A percentile compares a stretch with the other conserved stretches of the same genome.
Evolutionary conservation across 2,113 vertebrate genomes (phyloP).

Genomic region (Corythaeola cristata): DNA sequence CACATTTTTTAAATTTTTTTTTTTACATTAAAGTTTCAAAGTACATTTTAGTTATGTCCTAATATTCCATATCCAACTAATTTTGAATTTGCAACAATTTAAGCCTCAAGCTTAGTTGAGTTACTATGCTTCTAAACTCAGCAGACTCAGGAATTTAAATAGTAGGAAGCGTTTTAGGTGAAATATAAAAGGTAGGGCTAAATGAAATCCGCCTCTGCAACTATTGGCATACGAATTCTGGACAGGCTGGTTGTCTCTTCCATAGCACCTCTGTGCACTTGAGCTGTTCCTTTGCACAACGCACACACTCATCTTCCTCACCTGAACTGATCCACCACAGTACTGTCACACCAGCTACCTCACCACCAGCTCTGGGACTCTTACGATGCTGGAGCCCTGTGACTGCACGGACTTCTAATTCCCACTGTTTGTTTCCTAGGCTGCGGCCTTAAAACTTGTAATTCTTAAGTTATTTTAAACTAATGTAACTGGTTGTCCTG

Average conservation of each 20-base stretch:
- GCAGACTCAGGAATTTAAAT: neutral
- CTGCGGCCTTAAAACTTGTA: neutral
- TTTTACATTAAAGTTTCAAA: neutral
- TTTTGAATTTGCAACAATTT: neutral
- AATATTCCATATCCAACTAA: neutral
- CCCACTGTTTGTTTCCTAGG: neutral
- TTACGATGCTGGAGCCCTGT: neutral
- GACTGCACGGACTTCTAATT: rapidly evolving
- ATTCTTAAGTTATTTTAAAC: neutral
- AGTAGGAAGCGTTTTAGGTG: neutral
- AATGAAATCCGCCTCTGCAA: neutral
- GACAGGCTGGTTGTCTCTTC: neutral
- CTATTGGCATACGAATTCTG: neutral
- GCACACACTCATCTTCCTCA: rapidly evolving
- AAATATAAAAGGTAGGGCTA: neutral
- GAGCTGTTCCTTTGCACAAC: neutral
- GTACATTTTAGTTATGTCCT: neutral
- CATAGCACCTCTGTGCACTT: neutral
- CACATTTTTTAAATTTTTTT: too few relatives aligned
- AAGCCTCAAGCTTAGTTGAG: neutral
- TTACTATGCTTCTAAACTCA: neutral
- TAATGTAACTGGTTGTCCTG: neutral
- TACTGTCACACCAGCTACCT: rapidly evolving
- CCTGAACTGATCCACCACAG: too few relatives aligned
- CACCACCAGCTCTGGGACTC: neutral